Conservation (phyloP, 2,113 vertebrate genomes). For the Neogale vison region DNA sequence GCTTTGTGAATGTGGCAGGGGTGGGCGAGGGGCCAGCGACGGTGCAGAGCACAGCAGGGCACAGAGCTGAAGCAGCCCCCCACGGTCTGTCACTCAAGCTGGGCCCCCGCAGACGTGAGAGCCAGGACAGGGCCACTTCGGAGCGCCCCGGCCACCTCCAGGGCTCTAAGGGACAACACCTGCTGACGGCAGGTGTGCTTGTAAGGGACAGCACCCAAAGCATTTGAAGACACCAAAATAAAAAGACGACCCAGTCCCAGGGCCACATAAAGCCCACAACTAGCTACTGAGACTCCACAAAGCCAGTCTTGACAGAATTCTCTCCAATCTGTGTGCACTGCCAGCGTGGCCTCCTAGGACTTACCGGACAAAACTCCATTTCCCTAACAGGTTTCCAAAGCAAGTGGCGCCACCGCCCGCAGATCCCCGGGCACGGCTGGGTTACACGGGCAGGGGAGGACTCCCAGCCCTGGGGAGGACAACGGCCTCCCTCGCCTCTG, state of each 20-base stretch:
- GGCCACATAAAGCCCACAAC: neutral
- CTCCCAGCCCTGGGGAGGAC: neutral
- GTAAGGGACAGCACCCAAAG: too few species aligned
- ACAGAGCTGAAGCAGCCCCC: too few species aligned
- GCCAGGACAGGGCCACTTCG: neutral
- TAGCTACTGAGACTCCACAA: neutral
- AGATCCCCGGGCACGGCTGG: neutral
- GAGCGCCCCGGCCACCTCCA: neutral
- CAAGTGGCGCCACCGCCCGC: rapidly evolving
- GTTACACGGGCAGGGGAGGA: neutral
- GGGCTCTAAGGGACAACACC: neutral
- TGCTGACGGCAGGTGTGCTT: too few species aligned
- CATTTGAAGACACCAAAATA: neutral
- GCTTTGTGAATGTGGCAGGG: neutral
- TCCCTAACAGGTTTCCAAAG: neutral
- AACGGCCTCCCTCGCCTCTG: neutral
- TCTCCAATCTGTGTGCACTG: neutral
- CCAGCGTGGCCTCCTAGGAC: neutral
- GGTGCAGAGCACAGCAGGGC: neutral
- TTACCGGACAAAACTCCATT: too few species aligned
- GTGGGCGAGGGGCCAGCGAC: neutral
- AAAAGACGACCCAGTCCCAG: neutral
- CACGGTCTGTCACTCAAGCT: neutral
- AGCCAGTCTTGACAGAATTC: neutral
- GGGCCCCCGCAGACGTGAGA: neutral